Evolutionary conservation across 1,140 invertebrate genomes (phyloP), one percentile per base, ranked within the genome.

Genomic region (Zaprionus tsacasi): DNA sequence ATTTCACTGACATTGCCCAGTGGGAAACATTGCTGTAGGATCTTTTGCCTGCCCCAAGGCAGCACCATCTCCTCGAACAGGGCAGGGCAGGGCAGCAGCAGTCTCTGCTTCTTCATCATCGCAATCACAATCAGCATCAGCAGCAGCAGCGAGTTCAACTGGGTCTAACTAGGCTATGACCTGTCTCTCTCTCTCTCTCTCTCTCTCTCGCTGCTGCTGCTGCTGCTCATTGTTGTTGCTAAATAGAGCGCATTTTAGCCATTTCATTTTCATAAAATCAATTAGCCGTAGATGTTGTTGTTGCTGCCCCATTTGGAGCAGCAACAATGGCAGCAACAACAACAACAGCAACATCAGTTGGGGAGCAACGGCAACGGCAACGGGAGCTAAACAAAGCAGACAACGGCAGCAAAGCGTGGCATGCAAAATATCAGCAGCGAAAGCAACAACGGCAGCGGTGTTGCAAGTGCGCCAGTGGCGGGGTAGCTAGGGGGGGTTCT

Each of bases 201-300:
- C 11, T 7, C 43, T 12, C 15, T 33, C 15, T 6, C 35, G 30
- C 30, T 33, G 30, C 30, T 35, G 25, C 68, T 59, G 15, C 72
- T 8, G 12, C 30, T 12, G 25, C 21, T 48, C 77, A 89, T 85
- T 89, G 81, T 88, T 89, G 81, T 81, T 88, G 85, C 75, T 77
- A 88, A 88, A 88, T 88, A 88, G 85, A 89, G 85, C 85, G 78
- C 79, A 85, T 81, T 88, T 85, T 85, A 81, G 85, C 83, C 83
- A 89, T 89, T 89, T 83, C 80, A 89, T 73, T 75, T 88, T 80
- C 82, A 73, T 78, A 79, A 74, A 76, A 80, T 68, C 67, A 77
- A 76, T 80, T 76, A 81, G 77, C 78, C 77, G 77, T 77, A 63
- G 77, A 63, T 36, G 74, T 65, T 79, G 77, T 57, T 48, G 66